A percentile compares a stretch with the other conserved stretches of the same genome.
phyloP scores from a whole-genome alignment of 2,888 invertebrate species.

The Pinctada fucata region DNA sequence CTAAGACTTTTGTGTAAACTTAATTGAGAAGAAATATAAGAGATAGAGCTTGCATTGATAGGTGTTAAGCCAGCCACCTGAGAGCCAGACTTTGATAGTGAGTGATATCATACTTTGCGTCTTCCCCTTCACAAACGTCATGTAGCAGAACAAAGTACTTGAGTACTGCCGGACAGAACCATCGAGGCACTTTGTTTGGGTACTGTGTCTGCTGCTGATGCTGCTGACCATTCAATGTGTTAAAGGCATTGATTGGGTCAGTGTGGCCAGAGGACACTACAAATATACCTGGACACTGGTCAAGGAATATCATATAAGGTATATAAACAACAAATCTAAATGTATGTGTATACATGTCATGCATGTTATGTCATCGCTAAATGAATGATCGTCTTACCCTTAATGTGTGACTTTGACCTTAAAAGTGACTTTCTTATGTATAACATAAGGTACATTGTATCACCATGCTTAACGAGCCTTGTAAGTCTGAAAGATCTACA shows the following conservation, averaged over 20 bases:
- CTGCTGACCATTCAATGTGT: constrained; percentile 85
- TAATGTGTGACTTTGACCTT: no score
- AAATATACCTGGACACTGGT: constrained; percentile 77
- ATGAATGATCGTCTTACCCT: no score
- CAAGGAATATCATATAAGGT: constrained; percentile 30
- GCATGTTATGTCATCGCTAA: no score
- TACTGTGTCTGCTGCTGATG: constrained; percentile 81
- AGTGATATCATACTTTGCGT: constrained; percentile 83
- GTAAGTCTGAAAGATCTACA: no score
- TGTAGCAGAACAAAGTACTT: constrained; percentile 91
- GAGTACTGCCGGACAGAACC: constrained; percentile 84
- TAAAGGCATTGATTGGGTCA: constrained; percentile 88
- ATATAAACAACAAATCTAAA: background rate
- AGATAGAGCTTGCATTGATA: no score
- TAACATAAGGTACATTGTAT: no score
- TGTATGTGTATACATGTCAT: no score
- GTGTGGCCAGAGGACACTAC: constrained; percentile 80
- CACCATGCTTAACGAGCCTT: no score
- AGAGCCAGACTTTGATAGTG: constrained; percentile 41
- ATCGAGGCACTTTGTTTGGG: constrained; percentile 75
- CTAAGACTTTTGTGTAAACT: no score
- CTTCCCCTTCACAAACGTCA: constrained; percentile 84
- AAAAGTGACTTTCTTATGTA: no score
- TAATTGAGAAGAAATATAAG: no score
- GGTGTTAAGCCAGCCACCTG: constrained; percentile 25